Percentiles rank a stretch among this genome's conserved stretches.
phyloP scores from a whole-genome alignment of 2,888 invertebrate species.

The Leptinotarsa juncta region DNA sequence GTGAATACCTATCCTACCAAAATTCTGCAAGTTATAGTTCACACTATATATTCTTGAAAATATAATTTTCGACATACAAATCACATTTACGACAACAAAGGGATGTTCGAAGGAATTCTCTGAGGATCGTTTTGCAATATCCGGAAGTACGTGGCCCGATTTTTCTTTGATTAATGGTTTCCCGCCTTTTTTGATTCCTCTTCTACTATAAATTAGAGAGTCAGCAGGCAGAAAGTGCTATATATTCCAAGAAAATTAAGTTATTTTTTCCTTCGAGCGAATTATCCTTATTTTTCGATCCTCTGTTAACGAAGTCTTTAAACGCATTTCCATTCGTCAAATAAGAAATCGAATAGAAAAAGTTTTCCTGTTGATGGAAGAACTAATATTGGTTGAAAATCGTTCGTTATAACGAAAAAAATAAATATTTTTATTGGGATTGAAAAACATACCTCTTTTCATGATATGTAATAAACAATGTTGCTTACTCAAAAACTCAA shows the following conservation, averaged over 20 bases:
- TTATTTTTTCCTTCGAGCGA: conserved; percentile 31
- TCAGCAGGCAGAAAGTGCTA: conserved; percentile 34
- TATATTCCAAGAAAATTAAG: conserved; percentile 36
- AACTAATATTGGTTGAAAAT: background rate
- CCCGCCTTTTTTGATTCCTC: conserved; percentile 28
- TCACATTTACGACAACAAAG: background rate
- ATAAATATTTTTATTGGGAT: too few species aligned
- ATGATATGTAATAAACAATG: too few species aligned
- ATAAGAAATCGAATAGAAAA: background rate
- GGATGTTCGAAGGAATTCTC: background rate
- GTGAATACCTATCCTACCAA: too few species aligned
- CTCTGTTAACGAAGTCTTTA: background rate
- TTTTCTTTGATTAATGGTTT: conserved; percentile 33
- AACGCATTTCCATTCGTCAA: background rate
- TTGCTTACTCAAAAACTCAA: too few species aligned
- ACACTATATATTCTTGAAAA: too few species aligned
- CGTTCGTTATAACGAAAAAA: too few species aligned
- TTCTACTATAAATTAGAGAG: conserved; percentile 39
- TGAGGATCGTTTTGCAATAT: background rate
- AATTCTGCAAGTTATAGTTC: too few species aligned
- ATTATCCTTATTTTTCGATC: conserved; percentile 29
- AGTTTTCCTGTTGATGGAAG: background rate
- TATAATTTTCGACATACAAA: background rate
- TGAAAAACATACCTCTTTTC: too few species aligned
- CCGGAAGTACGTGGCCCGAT: background rate